phyloP scores from a whole-genome alignment of 1,140 invertebrate species.

The Megathymus violae region DNA sequence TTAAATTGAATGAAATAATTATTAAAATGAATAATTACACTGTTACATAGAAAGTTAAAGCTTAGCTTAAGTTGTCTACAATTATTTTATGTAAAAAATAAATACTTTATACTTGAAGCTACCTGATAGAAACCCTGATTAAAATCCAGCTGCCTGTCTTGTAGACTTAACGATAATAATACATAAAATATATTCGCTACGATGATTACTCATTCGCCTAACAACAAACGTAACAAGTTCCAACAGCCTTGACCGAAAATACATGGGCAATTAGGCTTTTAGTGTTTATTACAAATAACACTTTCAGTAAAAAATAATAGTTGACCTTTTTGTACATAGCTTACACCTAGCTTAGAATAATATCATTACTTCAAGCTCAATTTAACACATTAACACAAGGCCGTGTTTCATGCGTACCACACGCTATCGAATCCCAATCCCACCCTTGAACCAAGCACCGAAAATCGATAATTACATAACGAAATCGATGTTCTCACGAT shows the following conservation, averaged over 20 bases:
- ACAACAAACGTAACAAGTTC: constrained; percentile 6
- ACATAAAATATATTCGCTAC: not conserved
- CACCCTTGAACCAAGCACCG: constrained; percentile 51
- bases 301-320: constrained; percentile 30
- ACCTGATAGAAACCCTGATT: too few species aligned
- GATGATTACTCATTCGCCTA: constrained; percentile 16
- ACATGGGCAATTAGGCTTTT: constrained; percentile 21
- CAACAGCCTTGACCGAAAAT: constrained; percentile 22
- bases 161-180: too few species aligned
- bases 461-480: constrained; percentile 71
- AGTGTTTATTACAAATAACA: constrained; percentile 27
- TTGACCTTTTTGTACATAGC: constrained; percentile 13
- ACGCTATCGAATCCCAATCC: constrained; percentile 38
- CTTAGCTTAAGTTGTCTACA: too few species aligned
- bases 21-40: too few species aligned
- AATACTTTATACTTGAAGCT: too few species aligned
- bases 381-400: constrained; percentile 65
- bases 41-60: too few species aligned
- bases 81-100: too few species aligned
- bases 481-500: constrained; percentile 69
- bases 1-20: too few species aligned
- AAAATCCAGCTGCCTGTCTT: too few species aligned
- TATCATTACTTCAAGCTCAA: constrained; percentile 61
- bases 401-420: constrained; percentile 47
- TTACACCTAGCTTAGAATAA: constrained; percentile 16